Evolutionary conservation across 2,888 invertebrate genomes (phyloP), one percentile per base, ranked within the genome.

Genomic region (Strigamia transsilvanica): DNA sequence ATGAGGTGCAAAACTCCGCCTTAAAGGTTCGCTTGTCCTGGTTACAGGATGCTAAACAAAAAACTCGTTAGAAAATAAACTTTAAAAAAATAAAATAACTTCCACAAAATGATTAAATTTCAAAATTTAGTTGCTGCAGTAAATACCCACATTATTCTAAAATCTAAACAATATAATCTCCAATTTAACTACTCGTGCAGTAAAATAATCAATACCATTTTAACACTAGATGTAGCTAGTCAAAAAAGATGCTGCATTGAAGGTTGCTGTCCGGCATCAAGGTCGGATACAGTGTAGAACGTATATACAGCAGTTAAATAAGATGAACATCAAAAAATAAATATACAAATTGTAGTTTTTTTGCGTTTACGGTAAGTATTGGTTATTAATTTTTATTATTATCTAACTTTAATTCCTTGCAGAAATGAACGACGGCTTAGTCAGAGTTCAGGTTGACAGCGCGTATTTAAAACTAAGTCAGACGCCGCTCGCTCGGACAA

Each of bases 221-320:
- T 56, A 56, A 18, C 56, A 56, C 56, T 56, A 56, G 56, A 56
- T 56, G 56, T 56, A 56, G 56, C 56, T 56, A 18, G 56, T 18
- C 18, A 5, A 56, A 56, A 18, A 56, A 6, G n/a, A n/a, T 56
- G 21, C 56, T n/a, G 15, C 46, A 46, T 13, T 56, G 56, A 56
- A 4, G 38, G 56, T n/a, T 51, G 51, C 2, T 56, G 56, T n/a
- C 56, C 56, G 18, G 7, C 56, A 1, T 18, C 56, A 56, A 56
- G 56, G 56, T 56, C 56, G 18, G 6, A 21, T 4, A 18, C 3
- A n/a, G 27, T 7, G n/a, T 4, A 18, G 5, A n/a, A n/a, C n/a
- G n/a, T 56, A 38, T 4, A 18, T 2, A 15, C 15, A 18, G 18
- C 56, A 18, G n/a, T n/a, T n/a, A n/a, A n/a, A n/a, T n/a, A n/a